These are phyloP conservation scores for Sepioteuthis lessoniana DNA, from an alignment of 2,888 invertebrate species.

Conservation along the genomic window DNA sequence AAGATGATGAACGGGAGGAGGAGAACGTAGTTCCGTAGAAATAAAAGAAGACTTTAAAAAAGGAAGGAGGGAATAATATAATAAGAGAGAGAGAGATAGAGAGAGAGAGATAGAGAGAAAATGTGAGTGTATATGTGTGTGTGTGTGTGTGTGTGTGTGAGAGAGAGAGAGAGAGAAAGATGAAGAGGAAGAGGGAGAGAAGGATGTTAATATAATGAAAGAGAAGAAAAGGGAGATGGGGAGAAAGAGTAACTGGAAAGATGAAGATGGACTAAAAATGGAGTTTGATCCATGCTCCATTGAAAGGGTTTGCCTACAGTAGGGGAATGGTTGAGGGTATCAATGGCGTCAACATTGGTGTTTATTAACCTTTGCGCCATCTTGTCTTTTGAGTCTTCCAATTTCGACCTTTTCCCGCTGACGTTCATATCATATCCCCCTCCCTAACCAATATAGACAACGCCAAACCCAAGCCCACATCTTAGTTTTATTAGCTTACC, in stretches of 20 bases:
- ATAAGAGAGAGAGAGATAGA: too few species aligned
- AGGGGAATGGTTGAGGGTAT: not conserved
- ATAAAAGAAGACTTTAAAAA: too few species aligned
- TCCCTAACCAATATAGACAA: not conserved
- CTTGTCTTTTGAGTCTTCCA: not conserved
- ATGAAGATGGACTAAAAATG: not conserved
- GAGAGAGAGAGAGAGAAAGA: not conserved
- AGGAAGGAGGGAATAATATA: too few species aligned
- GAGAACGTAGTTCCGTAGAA: too few species aligned
- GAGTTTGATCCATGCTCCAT: not conserved
- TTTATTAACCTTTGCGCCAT: not conserved
- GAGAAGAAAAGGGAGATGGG: not conserved
- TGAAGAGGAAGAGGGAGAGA: not conserved
- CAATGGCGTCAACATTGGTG: not conserved
- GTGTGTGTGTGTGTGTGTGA: too few species aligned
- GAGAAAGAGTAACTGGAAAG: not conserved
- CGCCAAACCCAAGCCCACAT: not conserved
- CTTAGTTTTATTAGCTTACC: not conserved
- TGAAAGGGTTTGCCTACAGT: not conserved
- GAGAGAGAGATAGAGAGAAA: too few species aligned
- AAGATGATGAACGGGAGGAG: too few species aligned
- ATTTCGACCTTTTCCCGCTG: not conserved
- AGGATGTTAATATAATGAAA: not conserved
- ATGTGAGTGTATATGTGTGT: too few species aligned
- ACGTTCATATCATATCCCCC: not conserved